Conservation (phyloP, 2,797 vertebrate genomes). For the Chiloscyllium punctatum region DNA sequence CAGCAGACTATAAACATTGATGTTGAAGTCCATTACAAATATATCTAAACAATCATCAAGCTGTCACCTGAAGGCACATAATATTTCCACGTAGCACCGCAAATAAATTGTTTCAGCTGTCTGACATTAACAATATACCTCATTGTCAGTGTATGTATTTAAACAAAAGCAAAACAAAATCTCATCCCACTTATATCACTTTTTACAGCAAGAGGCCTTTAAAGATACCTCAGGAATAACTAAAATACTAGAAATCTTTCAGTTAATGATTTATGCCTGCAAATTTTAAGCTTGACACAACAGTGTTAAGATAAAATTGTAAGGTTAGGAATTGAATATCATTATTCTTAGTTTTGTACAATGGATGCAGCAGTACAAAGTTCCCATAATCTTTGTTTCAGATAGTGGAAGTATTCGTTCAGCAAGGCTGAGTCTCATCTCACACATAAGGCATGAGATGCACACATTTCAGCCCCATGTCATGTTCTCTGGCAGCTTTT, state of each 20-base stretch:
- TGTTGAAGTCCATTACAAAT: not conserved
- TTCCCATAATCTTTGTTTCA: not conserved
- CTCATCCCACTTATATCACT: not conserved
- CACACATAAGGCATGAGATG: not conserved
- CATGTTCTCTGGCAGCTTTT: not conserved
- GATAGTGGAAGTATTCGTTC: not conserved
- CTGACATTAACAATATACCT: not conserved
- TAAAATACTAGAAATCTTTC: not conserved
- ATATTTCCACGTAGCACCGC: not conserved
- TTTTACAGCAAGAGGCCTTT: conserved; percentile 5
- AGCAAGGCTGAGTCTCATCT: no score
- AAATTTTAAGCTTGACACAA: not conserved
- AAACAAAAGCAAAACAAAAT: not conserved
- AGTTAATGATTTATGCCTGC: not conserved
- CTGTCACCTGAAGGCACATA: conserved; percentile 5
- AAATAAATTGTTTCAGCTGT: not conserved
- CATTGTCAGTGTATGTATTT: not conserved
- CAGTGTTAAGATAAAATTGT: not conserved
- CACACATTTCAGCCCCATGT: not conserved
- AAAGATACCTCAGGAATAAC: not conserved
- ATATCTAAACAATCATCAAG: not conserved
- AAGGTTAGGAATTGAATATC: not conserved
- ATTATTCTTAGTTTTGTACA: not conserved
- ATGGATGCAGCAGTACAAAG: not conserved
- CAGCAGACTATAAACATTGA: not conserved